Percentiles rank a stretch among this genome's conserved stretches.
These are phyloP conservation scores for Chlorops oryzae DNA, from an alignment of 1,140 invertebrate species.

Conservation along the genomic window DNA sequence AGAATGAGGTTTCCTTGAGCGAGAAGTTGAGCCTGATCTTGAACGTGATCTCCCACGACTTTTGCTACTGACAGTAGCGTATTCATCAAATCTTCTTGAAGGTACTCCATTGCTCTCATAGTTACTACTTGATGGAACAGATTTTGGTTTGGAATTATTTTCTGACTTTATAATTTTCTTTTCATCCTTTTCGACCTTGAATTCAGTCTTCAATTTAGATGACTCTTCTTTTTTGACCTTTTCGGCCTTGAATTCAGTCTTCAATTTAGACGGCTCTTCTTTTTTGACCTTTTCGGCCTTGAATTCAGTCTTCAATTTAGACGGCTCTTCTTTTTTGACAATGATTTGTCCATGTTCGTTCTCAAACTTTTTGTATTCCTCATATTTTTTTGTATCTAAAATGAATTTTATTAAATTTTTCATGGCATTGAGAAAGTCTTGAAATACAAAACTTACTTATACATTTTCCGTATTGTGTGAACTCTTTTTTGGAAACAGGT, in stretches of 20 bases:
- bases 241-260: too few relatives aligned
- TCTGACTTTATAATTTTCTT: background rate
- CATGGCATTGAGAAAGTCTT: conserved; percentile 2
- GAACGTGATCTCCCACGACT: too few relatives aligned
- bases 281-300: conserved; percentile 13
- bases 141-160: too few relatives aligned
- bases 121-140: too few relatives aligned
- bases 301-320: background rate
- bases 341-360: conserved; percentile 40
- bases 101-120: too few relatives aligned
- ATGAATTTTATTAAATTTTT: conserved; percentile 16
- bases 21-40: too few relatives aligned
- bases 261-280: too few relatives aligned
- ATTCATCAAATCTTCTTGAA: too few relatives aligned
- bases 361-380: conserved; percentile 60
- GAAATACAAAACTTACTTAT: conserved; percentile 59
- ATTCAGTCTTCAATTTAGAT: background rate
- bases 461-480: conserved; percentile 70
- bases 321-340: conserved; percentile 18
- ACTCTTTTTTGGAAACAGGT: conserved; percentile 72
- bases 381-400: conserved; percentile 62
- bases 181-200: background rate
- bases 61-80: too few relatives aligned
- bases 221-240: background rate
- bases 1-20: too few relatives aligned